phyloP scores from a whole-genome alignment of 2,888 invertebrate species.

The Phengaris alcon region DNA sequence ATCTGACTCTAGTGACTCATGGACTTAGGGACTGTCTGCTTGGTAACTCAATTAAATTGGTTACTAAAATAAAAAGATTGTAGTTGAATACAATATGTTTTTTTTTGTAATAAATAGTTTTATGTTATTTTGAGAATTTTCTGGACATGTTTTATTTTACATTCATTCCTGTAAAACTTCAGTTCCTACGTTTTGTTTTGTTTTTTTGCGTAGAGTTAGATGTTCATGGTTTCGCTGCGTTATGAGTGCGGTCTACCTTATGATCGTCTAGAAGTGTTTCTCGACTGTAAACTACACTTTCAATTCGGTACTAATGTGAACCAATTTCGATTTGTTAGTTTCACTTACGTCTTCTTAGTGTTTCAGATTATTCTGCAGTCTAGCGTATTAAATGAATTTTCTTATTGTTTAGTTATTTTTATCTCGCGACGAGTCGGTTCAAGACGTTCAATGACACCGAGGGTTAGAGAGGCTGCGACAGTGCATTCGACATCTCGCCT shows the following conservation, averaged over 20 bases:
- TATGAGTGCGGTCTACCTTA: too few species aligned
- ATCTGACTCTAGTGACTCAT: conserved; percentile 56
- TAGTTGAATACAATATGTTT: neutral
- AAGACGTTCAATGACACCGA: conserved; percentile 69
- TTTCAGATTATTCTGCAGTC: neutral
- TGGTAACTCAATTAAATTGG: neutral
- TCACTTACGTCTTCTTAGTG: neutral
- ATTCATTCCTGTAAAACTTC: too few species aligned
- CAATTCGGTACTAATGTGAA: too few species aligned
- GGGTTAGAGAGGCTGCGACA: conserved; percentile 57
- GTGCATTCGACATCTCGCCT: conserved; percentile 68
- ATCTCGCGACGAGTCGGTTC: conserved; percentile 47
- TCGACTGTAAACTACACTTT: too few species aligned
- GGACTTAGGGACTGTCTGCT: neutral
- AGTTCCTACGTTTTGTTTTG: too few species aligned
- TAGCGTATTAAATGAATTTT: conserved; percentile 34
- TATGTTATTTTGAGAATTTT: too few species aligned
- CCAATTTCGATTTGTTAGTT: too few species aligned
- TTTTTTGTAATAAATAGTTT: too few species aligned
- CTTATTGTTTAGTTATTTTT: conserved; percentile 38
- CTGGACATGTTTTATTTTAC: too few species aligned
- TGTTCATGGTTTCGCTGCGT: too few species aligned
- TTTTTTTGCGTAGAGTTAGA: too few species aligned
- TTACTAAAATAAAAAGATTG: neutral
- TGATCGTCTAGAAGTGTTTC: too few species aligned